Percentiles rank a stretch among this genome's conserved stretches.
Evolutionary conservation across 2,797 vertebrate species (phyloP).

Genomic region (Sebastes wilsoni): DNA sequence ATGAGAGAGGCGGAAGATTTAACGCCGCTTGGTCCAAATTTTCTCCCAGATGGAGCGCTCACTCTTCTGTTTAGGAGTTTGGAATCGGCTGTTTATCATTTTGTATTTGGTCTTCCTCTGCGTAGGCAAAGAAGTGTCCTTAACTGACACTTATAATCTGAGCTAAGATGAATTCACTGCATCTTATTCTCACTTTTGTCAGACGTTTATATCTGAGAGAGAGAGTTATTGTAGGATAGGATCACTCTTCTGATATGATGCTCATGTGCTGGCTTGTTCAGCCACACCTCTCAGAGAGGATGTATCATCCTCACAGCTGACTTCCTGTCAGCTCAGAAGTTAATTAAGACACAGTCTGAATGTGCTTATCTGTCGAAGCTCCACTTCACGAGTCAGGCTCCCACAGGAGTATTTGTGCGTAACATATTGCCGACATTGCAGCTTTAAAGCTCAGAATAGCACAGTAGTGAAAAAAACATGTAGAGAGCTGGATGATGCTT

Average conservation of each 20-base stretch:
- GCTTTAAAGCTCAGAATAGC: constrained; percentile 31
- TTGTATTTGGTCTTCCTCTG: background rate
- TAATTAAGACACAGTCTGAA: constrained; percentile 20
- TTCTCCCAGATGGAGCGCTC: constrained; percentile 3
- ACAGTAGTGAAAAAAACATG: background rate
- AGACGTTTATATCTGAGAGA: background rate
- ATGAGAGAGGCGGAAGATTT: constrained; percentile 9
- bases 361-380: background rate
- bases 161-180: background rate
- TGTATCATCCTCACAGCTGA: constrained; percentile 14
- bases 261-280: background rate
- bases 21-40: background rate
- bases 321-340: constrained; percentile 2
- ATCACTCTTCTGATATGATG: background rate
- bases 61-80: background rate
- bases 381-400: background rate
- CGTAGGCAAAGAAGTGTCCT: background rate
- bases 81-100: background rate
- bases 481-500: constrained; percentile 7
- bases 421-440: background rate
- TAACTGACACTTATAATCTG: background rate
- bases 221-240: background rate
- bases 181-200: background rate
- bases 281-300: constrained; percentile 9
- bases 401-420: background rate